Evolutionary conservation across 2,888 invertebrate genomes (phyloP), one percentile per base, ranked within the genome.

Genomic region (Rhorus exstirpatorius): DNA sequence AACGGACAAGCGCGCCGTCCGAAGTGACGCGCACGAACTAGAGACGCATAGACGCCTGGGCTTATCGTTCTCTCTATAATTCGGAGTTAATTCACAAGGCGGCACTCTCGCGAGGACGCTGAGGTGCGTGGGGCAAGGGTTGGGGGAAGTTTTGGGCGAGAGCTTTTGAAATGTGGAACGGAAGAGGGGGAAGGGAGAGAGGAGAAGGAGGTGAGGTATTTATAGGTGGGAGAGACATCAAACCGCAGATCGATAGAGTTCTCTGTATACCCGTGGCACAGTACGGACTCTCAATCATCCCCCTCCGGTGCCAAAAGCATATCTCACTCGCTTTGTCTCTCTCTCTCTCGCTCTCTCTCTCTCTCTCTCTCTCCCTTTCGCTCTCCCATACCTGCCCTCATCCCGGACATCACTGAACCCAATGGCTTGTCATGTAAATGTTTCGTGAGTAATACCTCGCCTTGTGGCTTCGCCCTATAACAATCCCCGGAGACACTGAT

Each of bases 61-160:
- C n/a, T 90, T 90, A 92, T 91, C 90, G 90, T 91, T 90, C 90
- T 89, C 89, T 88, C 90, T 91, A 90, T 92, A 92, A 92, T 92
- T 92, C 91, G 89, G 90, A 90, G 90, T 91, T 92, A 92, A 92
- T 92, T 92, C 91, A 91, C 89, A 88, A 87, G 89, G 88, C 89
- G 87, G 89, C 88, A 89, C 87, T 89, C 72, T 49, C 88, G 53
- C 10, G 35, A n/a, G 12, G 35, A 17, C 10, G 38, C 10, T 26
- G 58, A 31, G 58, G 58, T 17, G 8, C 12, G 10, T 24, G 3
- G 12, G 31, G 58, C 7, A 31, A 21, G 24, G 24, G 19, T n/a
- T n/a, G n/a, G n/a, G n/a, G n/a, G n/a, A n/a, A n/a, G n/a, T n/a
- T n/a, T n/a, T 21, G n/a, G 0, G 58, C 2, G 58, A 12, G 58